These are phyloP conservation scores for Aspidiotus destructor DNA, from an alignment of 2,888 invertebrate species.

Conservation along the genomic window DNA sequence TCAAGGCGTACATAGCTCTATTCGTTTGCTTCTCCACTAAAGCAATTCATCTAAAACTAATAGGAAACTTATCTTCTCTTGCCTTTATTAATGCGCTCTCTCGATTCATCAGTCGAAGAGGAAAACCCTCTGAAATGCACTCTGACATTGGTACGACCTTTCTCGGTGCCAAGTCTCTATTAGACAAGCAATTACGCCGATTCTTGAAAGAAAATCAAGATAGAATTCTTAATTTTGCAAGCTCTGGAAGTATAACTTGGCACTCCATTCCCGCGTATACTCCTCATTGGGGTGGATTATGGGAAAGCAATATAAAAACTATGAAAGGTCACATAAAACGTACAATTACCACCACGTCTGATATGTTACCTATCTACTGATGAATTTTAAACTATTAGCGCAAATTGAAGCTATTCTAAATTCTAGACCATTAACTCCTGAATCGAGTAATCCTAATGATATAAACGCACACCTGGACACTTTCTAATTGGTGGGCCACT, in stretches of 20 bases:
- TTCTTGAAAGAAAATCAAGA: neutral
- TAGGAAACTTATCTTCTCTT: slow-evolving; percentile 27
- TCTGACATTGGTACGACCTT: slow-evolving; percentile 35
- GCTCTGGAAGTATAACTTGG: neutral
- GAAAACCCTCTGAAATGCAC: slow-evolving; percentile 31
- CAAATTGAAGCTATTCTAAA: too few relatives aligned
- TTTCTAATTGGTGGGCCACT: too few relatives aligned
- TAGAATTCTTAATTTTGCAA: neutral
- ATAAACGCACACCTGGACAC: too few relatives aligned
- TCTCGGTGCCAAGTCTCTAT: neutral
- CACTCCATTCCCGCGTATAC: neutral
- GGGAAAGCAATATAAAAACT: slow-evolving; percentile 6
- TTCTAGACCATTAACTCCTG: too few relatives aligned
- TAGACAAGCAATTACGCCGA: neutral
- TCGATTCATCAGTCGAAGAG: slow-evolving; percentile 35
- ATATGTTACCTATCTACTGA: too few relatives aligned
- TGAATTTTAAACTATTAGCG: too few relatives aligned
- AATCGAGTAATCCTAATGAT: too few relatives aligned
- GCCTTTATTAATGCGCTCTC: slow-evolving; percentile 14
- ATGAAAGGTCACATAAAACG: slow-evolving; percentile 6
- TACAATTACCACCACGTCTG: too few relatives aligned
- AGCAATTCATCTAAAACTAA: slow-evolving; percentile 35
- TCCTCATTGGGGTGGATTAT: slow-evolving; percentile 14
- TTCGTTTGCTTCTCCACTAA: slow-evolving; percentile 35
- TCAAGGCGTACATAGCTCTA: slow-evolving; percentile 34